phyloP scores from a whole-genome alignment of 2,888 invertebrate species.

The Meteorus cinctellus region DNA sequence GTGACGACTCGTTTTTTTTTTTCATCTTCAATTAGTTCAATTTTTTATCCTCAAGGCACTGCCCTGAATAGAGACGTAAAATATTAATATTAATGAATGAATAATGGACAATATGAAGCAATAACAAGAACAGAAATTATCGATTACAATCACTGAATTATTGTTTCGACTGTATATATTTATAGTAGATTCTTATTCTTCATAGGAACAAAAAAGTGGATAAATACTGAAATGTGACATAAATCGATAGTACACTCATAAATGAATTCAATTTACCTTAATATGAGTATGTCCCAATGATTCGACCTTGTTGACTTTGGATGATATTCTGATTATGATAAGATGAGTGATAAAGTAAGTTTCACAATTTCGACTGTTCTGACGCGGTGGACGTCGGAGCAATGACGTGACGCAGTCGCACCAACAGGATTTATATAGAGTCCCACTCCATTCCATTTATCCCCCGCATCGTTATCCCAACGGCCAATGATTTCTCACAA shows the following conservation, averaged over 20 bases:
- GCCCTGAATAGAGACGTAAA: no score
- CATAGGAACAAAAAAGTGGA: no score
- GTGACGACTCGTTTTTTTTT: not conserved
- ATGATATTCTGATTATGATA: not conserved
- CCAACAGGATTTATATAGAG: conserved; percentile 57
- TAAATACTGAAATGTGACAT: not conserved
- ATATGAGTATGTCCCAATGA: not conserved
- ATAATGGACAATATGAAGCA: no score
- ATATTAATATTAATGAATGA: no score
- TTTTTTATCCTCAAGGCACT: not conserved
- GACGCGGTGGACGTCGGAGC: conserved; percentile 55
- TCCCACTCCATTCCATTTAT: conserved; percentile 50
- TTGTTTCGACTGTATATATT: no score
- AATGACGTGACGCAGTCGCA: conserved; percentile 56
- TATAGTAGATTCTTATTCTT: no score
- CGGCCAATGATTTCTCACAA: conserved; percentile 39
- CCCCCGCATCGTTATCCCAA: conserved; percentile 36
- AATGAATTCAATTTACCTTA: not conserved
- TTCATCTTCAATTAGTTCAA: not conserved
- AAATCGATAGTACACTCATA: not conserved
- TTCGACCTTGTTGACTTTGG: not conserved
- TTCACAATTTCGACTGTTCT: conserved; percentile 20
- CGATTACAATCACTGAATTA: no score
- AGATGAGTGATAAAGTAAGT: not conserved
- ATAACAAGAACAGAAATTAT: no score